phyloP scores from a whole-genome alignment of 2,888 invertebrate species.

The Tiliacea aurago region DNA sequence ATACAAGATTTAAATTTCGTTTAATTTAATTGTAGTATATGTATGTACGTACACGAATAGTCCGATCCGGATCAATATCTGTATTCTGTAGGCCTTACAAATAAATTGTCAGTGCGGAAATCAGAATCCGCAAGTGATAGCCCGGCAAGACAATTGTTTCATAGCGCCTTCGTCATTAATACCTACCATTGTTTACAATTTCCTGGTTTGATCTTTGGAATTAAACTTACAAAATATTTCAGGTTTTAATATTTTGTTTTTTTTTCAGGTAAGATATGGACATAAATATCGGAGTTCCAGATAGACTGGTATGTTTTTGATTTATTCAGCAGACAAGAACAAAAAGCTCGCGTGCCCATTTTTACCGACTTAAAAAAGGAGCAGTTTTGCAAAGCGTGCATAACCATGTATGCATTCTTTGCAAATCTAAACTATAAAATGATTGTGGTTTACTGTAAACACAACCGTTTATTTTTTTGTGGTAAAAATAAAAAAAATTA shows the following conservation, averaged over 20 bases:
- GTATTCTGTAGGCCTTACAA: neutral
- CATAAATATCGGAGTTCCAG: neutral
- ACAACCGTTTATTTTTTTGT: neutral
- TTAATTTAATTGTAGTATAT: too few species aligned
- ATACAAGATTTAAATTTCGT: too few species aligned
- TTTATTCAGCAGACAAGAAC: neutral
- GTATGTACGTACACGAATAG: neutral
- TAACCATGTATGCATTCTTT: neutral
- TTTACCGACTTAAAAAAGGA: neutral
- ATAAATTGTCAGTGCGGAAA: constrained; percentile 12
- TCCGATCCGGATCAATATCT: neutral
- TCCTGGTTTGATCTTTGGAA: neutral
- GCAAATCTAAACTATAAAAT: neutral
- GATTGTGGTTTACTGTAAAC: neutral
- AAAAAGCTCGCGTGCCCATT: neutral
- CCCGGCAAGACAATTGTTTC: constrained; percentile 17
- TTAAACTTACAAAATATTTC: neutral
- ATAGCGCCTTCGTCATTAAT: neutral
- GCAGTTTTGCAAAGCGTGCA: neutral
- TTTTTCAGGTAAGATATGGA: constrained; percentile 41
- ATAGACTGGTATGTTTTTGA: neutral
- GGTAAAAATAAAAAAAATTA: neutral
- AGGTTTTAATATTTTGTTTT: constrained; percentile 1
- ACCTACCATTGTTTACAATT: neutral
- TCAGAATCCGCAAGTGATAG: neutral